Base-by-base conservation (phyloP, 2,797 vertebrate genomes). In the Artibeus jamaicensis region DNA sequence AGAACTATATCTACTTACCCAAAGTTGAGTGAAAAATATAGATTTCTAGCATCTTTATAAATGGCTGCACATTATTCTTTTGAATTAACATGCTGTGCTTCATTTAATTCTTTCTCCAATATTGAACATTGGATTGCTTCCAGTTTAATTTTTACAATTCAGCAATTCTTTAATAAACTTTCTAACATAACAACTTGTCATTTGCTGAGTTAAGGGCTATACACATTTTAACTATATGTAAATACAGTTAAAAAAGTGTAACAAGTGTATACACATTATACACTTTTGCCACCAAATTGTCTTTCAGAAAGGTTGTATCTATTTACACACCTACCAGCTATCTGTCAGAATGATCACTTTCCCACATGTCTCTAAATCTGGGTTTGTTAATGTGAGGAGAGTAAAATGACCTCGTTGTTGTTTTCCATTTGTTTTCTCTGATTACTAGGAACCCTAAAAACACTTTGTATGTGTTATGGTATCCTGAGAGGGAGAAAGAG, bases 41-140 rank as follows among this genome's bases (percentile, higher is more conserved):
- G 29, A 68, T 93, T 89, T 96, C 34, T 74, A 62, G 9, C 26
- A 85, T 91, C 34, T 92, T 91, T 84, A 89, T 87, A 59, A 91
- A 71, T 68, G 34, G 14, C 39, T 92, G 39, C 15, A 11, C 82
- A 32, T 0, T 67, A 86, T 50, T 78, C 5, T 67, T 26, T 86
- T 93, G 44, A 86, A 84, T 83, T 79, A 92, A 89, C 44, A 29
- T 67, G 55, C 3, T n/a, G 39, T n/a, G 22, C 59, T 91, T 89
- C 46, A 48, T 44, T 77, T 78, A 91, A 82, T 81, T 26, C 44
- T 76, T 94, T 83, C 39, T 92, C 34, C 76, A 88, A 44, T 32
- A 3, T 39, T n/a, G 10, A 77, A 24, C 34, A 76, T 37, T 78
- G 39, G 73, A 79, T 53, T 71, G 10, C 21, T 91, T 81, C 32